Conservation (phyloP, 1,140 invertebrate species). For the Rhagoletis pomonella region DNA sequence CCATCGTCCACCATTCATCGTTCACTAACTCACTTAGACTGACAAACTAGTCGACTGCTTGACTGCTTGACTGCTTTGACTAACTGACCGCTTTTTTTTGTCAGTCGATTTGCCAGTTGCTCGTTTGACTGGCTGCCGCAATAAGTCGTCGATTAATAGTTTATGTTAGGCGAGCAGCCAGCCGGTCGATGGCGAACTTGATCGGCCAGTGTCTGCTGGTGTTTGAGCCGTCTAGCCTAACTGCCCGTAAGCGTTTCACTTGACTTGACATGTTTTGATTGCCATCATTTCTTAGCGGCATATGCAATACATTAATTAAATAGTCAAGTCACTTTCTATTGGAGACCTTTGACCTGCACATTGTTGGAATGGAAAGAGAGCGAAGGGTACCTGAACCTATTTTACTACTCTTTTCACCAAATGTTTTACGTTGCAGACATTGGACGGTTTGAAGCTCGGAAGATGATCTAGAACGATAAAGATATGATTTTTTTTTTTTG, state of each 20-base stretch:
- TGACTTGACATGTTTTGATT: slow-evolving; percentile 42
- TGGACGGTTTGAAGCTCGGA: too few relatives aligned
- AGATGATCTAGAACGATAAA: too few relatives aligned
- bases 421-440: too few relatives aligned
- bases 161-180: not conserved
- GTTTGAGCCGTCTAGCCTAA: not conserved
- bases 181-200: slow-evolving; percentile 13
- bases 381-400: not conserved
- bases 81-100: not conserved
- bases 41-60: not conserved
- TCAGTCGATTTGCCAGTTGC: not conserved
- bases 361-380: not conserved
- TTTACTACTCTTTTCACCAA: too few relatives aligned
- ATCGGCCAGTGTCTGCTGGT: slow-evolving; percentile 40
- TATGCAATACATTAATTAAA: slow-evolving; percentile 43
- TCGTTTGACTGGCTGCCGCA: not conserved
- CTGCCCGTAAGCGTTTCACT: slow-evolving; percentile 36
- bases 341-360: not conserved
- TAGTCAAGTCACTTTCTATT: slow-evolving; percentile 29
- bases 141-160: not conserved
- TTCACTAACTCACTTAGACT: not conserved
- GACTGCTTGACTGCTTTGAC: not conserved
- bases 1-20: not conserved
- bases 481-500: too few relatives aligned
- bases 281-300: slow-evolving; percentile 38